phyloP scores from a whole-genome alignment of 1,140 invertebrate species.

The Brachionus calyciflorus region DNA sequence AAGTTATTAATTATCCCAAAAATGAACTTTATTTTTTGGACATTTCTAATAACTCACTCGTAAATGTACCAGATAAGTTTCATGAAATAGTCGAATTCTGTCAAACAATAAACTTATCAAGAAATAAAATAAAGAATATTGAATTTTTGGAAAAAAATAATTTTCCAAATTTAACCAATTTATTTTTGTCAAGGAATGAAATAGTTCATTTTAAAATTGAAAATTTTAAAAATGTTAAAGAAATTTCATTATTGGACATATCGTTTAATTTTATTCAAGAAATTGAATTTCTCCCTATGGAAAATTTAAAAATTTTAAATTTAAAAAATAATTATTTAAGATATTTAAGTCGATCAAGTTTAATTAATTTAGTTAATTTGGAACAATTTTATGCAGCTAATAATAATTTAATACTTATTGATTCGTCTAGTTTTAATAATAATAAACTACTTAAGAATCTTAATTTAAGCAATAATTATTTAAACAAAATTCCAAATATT shows the following conservation, averaged over 20 bases:
- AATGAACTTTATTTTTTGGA: background rate
- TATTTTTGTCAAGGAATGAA: background rate
- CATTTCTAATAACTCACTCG: background rate
- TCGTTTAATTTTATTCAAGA: background rate
- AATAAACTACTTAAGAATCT: background rate
- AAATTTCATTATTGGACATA: background rate
- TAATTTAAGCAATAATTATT: background rate
- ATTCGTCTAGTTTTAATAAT: conserved; percentile 1
- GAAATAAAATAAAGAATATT: background rate
- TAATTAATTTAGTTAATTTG: background rate
- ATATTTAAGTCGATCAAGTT: background rate
- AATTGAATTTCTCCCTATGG: conserved; percentile 1
- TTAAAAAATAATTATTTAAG: background rate
- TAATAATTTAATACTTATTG: background rate
- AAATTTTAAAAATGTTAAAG: background rate
- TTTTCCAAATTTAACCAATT: background rate
- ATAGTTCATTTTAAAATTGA: background rate
- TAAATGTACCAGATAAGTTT: background rate
- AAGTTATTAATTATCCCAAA: background rate
- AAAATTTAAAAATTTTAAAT: background rate
- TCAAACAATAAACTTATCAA: background rate
- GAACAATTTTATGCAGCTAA: background rate
- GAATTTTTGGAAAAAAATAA: background rate
- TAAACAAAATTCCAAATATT: conserved; percentile 22
- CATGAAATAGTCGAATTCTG: background rate